Base-by-base conservation (phyloP, 2,888 invertebrate genomes). In the Lamellibrachia satsuma region DNA sequence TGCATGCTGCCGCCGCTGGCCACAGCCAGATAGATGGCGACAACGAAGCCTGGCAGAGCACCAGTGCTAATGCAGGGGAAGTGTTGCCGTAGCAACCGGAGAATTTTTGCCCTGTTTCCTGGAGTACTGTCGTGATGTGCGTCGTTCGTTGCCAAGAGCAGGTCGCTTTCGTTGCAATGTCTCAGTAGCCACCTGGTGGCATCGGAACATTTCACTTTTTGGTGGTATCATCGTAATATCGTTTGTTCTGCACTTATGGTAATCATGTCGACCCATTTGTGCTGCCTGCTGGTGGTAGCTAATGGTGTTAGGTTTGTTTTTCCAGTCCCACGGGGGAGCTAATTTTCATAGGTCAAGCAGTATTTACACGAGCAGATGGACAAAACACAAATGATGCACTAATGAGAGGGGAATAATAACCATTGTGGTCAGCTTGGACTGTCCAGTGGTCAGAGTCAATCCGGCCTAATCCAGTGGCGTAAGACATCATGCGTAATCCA, bases 321-420 rank as follows among this genome's bases (percentile, higher is more conserved):
- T 75, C 6, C 75, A 22, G 75, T 75, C 75, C 75, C 75, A 75
- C 75, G 6, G 75, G 75, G 9, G 22, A 6, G 75, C 15, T 11
- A 15, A 75, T 15, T 75, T 75, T 75, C 75, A 75, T 22, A 75
- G 22, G 75, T 75, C 75, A 15, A 6, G 75, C 22, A 2, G 75
- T n/a, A 6, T 15, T 75, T 75, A 75, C n/a, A n/a, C n/a, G 75
- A 15, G 75, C 75, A 75, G 75, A 75, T 75, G 75, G 75, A 75
- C 39, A 75, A 55, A 75, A 75, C 75, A 75, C 75, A 75, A 75
- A 75, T 4, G 75, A 22, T 75, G 75, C 22, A 75, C 75, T 75
- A 75, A 75, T 75, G 75, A 75, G 75, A 75, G 22, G 75, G 75
- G 75, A 75, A 75, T 75, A 75, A 75, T 75, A n/a, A 75, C 75